Base-by-base conservation (phyloP, 1,140 invertebrate genomes). In the Eupeodes corollae region DNA sequence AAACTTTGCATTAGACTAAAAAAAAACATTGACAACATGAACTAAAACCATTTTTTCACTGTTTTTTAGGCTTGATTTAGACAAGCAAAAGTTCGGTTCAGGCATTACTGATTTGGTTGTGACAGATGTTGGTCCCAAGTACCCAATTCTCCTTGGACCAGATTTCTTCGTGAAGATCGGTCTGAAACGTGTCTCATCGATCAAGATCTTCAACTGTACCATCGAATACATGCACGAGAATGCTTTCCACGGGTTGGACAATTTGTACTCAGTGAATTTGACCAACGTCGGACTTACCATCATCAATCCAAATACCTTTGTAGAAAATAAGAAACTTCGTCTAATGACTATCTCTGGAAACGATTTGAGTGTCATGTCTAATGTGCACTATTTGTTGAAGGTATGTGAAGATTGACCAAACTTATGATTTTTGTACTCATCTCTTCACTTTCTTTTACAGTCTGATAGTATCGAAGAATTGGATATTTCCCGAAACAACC, bases 321-420 rank as follows among this genome's bases (percentile, higher is more conserved):
- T 73, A 3, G 75, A 71, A 42, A 82, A 80, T 53, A 77, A 73
- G 34, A 78, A 80, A 52, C 58, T 84, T 10, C 71, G 76, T 32
- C 65, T 80, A 26, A 58, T 85, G 1, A 78, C 78, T n/a, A 76
- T 85, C 16, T 75, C 79, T 9, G 75, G 78, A 30, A 83, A 84
- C 55, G 78, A 80, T 30, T 63, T 82, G n/a, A 75, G 54, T 15
- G 52, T 57, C 5, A 62, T 68, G 60, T 63, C 63, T 18, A 55
- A 42, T 12, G 21, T 59, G 0, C 56, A 55, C 19, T 69, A 69
- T 44, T 42, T 61, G 44, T 52, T 61, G n/a, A 68, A 68, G 49
- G 62, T 65, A 19, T 8, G 51, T 49, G 10, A 8, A 35, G 35
- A 3, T 46, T 30, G 8, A 9, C 13, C n/a, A n/a, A n/a, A n/a